Percentiles rank a stretch among this genome's conserved stretches.
phyloP scores from a whole-genome alignment of 2,113 vertebrate species.

The Peromyscus californicus region DNA sequence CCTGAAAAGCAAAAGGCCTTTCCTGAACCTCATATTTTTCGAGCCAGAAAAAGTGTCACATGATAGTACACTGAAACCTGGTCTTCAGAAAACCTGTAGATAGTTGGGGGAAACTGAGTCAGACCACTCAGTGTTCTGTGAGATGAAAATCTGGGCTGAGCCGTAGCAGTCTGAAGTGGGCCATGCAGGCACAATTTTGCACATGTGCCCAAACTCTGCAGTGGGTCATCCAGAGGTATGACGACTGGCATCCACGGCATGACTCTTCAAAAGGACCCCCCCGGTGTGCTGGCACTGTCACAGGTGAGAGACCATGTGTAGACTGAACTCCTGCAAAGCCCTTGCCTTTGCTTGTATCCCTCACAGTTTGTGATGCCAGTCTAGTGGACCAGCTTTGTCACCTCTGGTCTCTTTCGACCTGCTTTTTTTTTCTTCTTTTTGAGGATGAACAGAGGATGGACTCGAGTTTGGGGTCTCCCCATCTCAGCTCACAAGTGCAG shows the following conservation, averaged over 20 bases:
- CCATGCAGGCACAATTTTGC: too few species aligned
- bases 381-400: not conserved
- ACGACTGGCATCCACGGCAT: too few species aligned
- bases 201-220: too few species aligned
- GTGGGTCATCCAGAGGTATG: not conserved
- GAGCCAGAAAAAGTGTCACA: not conserved
- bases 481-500: not conserved
- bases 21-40: not conserved
- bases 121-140: not conserved
- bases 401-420: not conserved
- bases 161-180: not conserved
- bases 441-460: not conserved
- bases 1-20: not conserved
- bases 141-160: not conserved
- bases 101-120: not conserved
- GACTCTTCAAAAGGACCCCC: not conserved
- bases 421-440: not conserved
- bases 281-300: not conserved
- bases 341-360: not conserved
- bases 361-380: not conserved
- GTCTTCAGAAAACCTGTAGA: not conserved
- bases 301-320: not conserved
- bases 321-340: too few species aligned
- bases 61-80: not conserved
- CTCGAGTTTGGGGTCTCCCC: not conserved